Evolutionary conservation across 2,888 invertebrate genomes (phyloP).

Genomic region (Frankliniella fusca): DNA sequence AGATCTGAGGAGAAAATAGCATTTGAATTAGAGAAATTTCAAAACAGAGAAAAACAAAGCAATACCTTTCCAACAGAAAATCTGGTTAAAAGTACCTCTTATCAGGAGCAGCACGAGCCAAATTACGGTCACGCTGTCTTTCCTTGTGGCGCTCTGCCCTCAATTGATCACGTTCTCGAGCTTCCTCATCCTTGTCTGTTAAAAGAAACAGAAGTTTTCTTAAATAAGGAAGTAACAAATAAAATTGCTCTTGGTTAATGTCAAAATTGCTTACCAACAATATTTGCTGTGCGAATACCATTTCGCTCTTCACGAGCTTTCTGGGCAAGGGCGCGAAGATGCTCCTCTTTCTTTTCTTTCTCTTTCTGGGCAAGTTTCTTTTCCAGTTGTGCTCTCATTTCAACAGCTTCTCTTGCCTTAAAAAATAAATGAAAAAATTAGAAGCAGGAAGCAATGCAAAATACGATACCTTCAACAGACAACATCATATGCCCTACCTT

Average conservation of each 20-base stretch:
- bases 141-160: conserved; percentile 87
- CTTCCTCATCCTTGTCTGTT: conserved; percentile 62
- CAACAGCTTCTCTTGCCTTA: conserved; percentile 90
- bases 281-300: conserved; percentile 60
- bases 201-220: conserved; percentile 30
- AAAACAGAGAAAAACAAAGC: conserved; percentile 7
- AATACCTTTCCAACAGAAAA: background rate
- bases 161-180: conserved; percentile 77
- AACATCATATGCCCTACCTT: conserved; percentile 53
- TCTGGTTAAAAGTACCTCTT: conserved; percentile 58
- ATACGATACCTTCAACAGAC: background rate
- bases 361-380: conserved; percentile 95
- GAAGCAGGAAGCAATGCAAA: background rate
- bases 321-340: conserved; percentile 86
- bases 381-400: conserved; percentile 91
- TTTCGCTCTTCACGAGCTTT: conserved; percentile 93
- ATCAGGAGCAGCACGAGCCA: conserved; percentile 90
- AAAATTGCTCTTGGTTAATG: background rate
- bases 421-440: conserved; percentile 30
- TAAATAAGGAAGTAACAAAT: background rate
- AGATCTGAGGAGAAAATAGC: conserved; percentile 51
- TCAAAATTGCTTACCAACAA: conserved; percentile 42
- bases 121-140: conserved; percentile 85
- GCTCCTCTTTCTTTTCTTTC: conserved; percentile 96
- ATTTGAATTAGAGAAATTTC: conserved; percentile 5